Conservation (phyloP, 1,140 invertebrate species). For the Brachionus rubens region DNA sequence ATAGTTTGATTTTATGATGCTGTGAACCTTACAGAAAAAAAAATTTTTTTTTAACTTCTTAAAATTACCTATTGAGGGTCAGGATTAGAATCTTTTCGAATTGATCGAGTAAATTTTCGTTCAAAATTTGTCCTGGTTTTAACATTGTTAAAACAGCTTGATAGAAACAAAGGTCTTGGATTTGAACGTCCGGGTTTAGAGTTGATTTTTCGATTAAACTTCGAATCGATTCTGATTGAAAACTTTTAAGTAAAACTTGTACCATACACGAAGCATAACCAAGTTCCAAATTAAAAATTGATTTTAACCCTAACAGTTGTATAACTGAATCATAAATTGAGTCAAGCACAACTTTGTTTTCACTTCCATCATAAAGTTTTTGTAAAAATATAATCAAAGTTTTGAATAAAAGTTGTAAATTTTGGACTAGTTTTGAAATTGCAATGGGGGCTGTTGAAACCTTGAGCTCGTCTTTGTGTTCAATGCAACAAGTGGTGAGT, state of each 20-base stretch:
- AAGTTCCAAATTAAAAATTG: constrained; percentile 32
- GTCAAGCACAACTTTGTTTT: neutral
- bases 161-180: constrained; percentile 24
- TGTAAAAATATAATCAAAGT: constrained; percentile 34
- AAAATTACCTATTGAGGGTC: neutral
- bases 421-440: constrained; percentile 9
- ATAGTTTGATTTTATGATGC: no score
- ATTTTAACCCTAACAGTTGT: neutral
- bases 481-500: neutral
- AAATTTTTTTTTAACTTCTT: neutral
- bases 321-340: constrained; percentile 17
- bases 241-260: constrained; percentile 8
- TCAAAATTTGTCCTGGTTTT: neutral
- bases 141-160: constrained; percentile 39
- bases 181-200: neutral
- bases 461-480: constrained; percentile 3
- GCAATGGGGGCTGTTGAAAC: neutral
- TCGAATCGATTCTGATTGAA: neutral
- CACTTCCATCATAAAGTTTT: neutral
- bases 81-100: constrained; percentile 5
- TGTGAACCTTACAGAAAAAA: no score
- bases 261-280: constrained; percentile 37
- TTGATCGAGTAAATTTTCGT: neutral
- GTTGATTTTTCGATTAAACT: neutral
- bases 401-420: constrained; percentile 43